Percentiles rank a stretch among this genome's conserved stretches.
Evolutionary conservation across 2,888 invertebrate genomes (phyloP).

Genomic region (Neoscelio sp.): DNA sequence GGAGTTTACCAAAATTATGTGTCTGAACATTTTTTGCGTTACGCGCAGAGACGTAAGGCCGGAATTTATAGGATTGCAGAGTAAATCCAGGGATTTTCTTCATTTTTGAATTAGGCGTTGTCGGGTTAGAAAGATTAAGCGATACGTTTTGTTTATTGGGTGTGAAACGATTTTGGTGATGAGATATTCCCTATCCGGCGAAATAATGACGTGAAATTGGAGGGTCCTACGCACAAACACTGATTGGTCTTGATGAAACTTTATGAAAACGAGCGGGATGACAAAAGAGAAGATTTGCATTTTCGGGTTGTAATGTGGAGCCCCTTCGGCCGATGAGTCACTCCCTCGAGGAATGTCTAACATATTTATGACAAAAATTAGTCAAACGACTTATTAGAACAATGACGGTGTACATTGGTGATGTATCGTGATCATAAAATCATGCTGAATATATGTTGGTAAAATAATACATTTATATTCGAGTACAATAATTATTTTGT

Average conservation of each 20-base stretch:
- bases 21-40: no score
- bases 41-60: no score
- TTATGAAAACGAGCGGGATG: slow-evolving; percentile 65
- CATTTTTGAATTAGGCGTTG: slow-evolving; percentile 52
- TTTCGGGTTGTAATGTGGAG: slow-evolving; percentile 64
- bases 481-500: no score
- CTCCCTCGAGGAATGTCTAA: slow-evolving; percentile 42
- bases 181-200: slow-evolving; percentile 42
- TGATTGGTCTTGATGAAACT: slow-evolving; percentile 66
- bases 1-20: no score
- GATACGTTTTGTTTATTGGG: slow-evolving; percentile 64
- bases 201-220: slow-evolving; percentile 62
- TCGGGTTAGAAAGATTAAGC: slow-evolving; percentile 48
- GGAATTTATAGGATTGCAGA: slow-evolving; percentile 21
- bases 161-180: slow-evolving; percentile 56
- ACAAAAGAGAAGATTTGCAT: slow-evolving; percentile 65
- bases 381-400: slow-evolving; percentile 60
- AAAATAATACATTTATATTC: no score
- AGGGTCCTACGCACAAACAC: slow-evolving; percentile 60
- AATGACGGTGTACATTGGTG: slow-evolving; percentile 13
- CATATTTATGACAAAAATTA: slow-evolving; percentile 64
- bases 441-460: no score
- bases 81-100: slow-evolving; percentile 33
- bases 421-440: slow-evolving; percentile 22
- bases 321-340: slow-evolving; percentile 65